phyloP scores from a whole-genome alignment of 2,113 vertebrate genomes.

The Ammospiza caudacuta region DNA sequence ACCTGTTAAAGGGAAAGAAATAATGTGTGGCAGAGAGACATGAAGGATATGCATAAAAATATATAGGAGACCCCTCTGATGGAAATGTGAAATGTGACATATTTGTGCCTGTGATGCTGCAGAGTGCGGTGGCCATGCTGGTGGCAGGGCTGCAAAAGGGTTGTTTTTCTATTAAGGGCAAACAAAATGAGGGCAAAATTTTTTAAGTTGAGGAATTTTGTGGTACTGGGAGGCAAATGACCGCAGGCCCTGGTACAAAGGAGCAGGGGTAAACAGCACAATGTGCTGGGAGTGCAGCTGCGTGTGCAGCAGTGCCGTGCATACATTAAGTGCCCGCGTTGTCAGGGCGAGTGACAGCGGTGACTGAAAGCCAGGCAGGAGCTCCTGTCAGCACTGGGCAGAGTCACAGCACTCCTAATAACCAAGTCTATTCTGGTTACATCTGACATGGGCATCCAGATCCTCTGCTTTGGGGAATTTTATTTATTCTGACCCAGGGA shows the following conservation, averaged over 20 bases:
- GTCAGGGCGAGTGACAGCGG: conserved; percentile 78
- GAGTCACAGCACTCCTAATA: conserved; percentile 75
- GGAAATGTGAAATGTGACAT: conserved; percentile 66
- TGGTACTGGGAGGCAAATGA: conserved; percentile 77
- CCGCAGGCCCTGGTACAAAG: conserved; percentile 70
- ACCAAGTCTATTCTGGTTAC: conserved; percentile 75
- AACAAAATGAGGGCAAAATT: conserved; percentile 70
- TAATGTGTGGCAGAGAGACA: conserved; percentile 31
- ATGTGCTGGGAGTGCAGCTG: conserved; percentile 71
- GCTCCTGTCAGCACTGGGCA: conserved; percentile 68
- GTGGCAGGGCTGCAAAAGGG: conserved; percentile 22
- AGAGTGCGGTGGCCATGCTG: conserved; percentile 1
- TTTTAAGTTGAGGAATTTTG: conserved; percentile 74
- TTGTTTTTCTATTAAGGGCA: conserved; percentile 61
- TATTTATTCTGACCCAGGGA: conserved; percentile 27
- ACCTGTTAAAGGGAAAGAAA: background rate
- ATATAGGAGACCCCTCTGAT: conserved; percentile 59
- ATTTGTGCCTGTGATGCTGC: conserved; percentile 55
- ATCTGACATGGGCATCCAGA: conserved; percentile 68
- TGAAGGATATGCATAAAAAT: conserved; percentile 60
- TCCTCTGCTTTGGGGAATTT: background rate
- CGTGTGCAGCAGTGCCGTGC: conserved; percentile 68
- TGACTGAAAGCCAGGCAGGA: conserved; percentile 76
- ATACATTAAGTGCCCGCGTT: conserved; percentile 74
- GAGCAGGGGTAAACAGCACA: conserved; percentile 76